These are phyloP conservation scores for Platysteira castanea DNA, from an alignment of 2,113 vertebrate species.

Conservation along the genomic window DNA sequence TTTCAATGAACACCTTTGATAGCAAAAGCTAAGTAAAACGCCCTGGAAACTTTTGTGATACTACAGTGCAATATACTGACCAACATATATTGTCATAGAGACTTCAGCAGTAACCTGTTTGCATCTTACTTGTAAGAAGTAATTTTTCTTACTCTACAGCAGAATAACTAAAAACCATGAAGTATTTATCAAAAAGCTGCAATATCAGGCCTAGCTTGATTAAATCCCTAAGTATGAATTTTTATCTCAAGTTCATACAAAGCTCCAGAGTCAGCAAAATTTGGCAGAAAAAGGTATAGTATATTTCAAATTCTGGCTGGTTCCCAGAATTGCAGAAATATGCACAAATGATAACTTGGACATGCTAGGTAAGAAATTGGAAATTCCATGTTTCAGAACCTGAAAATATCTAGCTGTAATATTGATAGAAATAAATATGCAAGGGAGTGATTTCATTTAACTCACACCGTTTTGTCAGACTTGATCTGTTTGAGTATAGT, in stretches of 20 bases:
- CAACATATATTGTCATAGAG: neutral
- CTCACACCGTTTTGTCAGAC: neutral
- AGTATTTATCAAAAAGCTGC: neutral
- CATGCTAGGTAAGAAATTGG: neutral
- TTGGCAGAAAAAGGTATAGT: neutral
- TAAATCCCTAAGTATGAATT: neutral
- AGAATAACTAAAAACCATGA: neutral
- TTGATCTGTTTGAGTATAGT: neutral
- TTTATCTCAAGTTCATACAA: neutral
- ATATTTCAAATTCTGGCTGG: neutral
- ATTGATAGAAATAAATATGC: neutral
- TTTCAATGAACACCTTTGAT: neutral
- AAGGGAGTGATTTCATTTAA: neutral
- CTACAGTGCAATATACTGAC: neutral
- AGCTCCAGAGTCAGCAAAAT: neutral
- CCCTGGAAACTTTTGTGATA: neutral
- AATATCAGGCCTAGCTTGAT: neutral
- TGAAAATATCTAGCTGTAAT: neutral
- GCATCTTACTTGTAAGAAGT: neutral
- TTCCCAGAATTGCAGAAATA: neutral
- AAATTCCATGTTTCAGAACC: neutral
- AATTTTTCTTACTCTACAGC: neutral
- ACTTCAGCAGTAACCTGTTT: neutral
- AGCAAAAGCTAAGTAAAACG: slow-evolving; percentile 7
- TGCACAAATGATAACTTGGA: neutral